phyloP scores from a whole-genome alignment of 2,797 vertebrate genomes.

The Phylloscopus collybita region DNA sequence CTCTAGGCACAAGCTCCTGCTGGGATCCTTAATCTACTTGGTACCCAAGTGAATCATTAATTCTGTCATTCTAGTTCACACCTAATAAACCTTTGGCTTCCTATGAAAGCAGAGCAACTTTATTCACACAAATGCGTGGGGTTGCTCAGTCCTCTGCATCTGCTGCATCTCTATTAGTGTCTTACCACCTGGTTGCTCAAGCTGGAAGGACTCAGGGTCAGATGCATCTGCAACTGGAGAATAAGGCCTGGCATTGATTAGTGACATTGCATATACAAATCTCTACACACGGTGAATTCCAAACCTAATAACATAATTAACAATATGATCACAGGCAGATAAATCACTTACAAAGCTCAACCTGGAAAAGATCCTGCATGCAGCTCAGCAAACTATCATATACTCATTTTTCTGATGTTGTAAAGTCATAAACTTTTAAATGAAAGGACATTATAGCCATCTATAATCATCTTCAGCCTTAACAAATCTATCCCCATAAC shows the following conservation, averaged over 20 bases:
- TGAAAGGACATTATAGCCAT: not conserved
- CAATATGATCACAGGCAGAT: not conserved
- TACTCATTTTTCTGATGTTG: not conserved
- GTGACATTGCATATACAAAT: not conserved
- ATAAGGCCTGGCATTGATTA: not conserved
- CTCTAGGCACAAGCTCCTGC: not conserved
- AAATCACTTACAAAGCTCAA: not conserved
- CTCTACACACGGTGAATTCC: not conserved
- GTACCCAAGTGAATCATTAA: not conserved
- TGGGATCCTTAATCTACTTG: not conserved
- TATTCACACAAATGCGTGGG: not conserved
- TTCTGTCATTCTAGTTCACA: not conserved
- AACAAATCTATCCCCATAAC: not conserved
- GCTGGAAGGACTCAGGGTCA: not conserved
- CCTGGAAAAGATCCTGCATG: not conserved
- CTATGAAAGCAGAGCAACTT: not conserved
- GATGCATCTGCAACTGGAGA: not conserved
- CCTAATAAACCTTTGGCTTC: not conserved
- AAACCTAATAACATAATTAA: not conserved
- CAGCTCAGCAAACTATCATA: not conserved
- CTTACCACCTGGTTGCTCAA: not conserved
- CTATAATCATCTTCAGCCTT: not conserved
- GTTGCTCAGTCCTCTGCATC: not conserved
- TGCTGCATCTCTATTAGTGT: not conserved
- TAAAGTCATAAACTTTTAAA: not conserved